Evolutionary conservation across 2,888 invertebrate genomes (phyloP).

Genomic region (Linyphia triangularis): DNA sequence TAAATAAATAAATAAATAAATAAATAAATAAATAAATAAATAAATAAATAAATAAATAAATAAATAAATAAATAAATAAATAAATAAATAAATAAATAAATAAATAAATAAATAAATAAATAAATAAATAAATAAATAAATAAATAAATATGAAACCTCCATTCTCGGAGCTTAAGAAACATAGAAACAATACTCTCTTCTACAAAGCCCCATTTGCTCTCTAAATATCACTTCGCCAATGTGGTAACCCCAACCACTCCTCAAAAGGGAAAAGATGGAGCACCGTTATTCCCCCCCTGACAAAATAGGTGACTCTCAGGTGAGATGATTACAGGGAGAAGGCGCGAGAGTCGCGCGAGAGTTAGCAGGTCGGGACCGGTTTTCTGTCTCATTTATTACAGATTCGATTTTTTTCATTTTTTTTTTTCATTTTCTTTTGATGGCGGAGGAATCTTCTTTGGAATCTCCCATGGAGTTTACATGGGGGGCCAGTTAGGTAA

Average conservation of each 20-base stretch:
- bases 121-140: no score
- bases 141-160: no score
- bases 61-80: no score
- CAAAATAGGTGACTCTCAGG: conserved; percentile 70
- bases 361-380: conserved; percentile 39
- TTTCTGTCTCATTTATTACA: conserved; percentile 55
- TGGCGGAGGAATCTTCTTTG: background rate
- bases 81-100: no score
- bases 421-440: background rate
- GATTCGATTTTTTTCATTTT: conserved; percentile 1
- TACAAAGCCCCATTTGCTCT: no score
- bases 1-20: no score
- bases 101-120: no score
- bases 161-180: no score
- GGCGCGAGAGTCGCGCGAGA: conserved; percentile 49
- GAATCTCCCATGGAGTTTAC: conserved; percentile 8
- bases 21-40: no score
- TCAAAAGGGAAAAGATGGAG: background rate
- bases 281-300: conserved; percentile 62
- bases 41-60: no score
- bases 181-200: no score
- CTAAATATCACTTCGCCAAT: background rate
- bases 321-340: conserved; percentile 70
- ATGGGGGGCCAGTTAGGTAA: conserved; percentile 24
- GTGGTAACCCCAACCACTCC: background rate